Conservation (phyloP, 2,888 invertebrate species). For the Automeris io region DNA sequence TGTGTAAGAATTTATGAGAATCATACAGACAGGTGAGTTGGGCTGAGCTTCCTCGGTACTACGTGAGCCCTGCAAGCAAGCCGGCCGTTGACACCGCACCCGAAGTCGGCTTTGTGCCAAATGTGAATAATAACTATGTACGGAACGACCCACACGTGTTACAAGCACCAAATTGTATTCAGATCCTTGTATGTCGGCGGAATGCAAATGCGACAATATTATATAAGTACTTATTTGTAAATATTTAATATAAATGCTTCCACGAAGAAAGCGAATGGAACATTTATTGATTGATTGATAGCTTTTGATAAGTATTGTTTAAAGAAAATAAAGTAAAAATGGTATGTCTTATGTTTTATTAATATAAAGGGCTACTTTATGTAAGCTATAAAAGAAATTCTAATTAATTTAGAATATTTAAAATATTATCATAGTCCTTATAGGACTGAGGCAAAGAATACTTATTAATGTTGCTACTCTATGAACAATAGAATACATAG, state of each 20-base stretch:
- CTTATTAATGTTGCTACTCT: conserved; percentile 22
- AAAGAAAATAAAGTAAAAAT: conserved; percentile 5
- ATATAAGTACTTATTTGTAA: conserved; percentile 16
- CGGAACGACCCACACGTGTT: conserved; percentile 38
- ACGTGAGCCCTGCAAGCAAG: conserved; percentile 9
- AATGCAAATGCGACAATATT: conserved; percentile 38
- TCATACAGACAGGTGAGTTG: not conserved
- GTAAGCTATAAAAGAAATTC: too few species aligned
- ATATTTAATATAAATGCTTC: conserved; percentile 8
- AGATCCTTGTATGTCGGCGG: conserved; percentile 49
- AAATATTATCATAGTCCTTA: conserved; percentile 28
- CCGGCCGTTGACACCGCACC: conserved; percentile 43
- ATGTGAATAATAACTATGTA: conserved; percentile 63
- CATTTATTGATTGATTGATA: conserved; percentile 7
- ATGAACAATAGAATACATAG: conserved; percentile 29
- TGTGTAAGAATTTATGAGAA: not conserved
- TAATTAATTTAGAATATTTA: conserved; percentile 30
- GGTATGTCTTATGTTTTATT: not conserved
- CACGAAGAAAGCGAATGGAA: conserved; percentile 8
- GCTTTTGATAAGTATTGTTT: conserved; percentile 1
- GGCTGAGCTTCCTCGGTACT: not conserved
- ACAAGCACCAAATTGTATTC: conserved; percentile 37
- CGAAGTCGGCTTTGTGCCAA: conserved; percentile 50
- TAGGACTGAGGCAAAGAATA: conserved; percentile 19
- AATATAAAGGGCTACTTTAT: not conserved